A percentile compares a stretch with the other conserved stretches of the same genome.
Evolutionary conservation across 2,797 vertebrate genomes (phyloP).

Genomic region (Chiroxiphia lanceolata): DNA sequence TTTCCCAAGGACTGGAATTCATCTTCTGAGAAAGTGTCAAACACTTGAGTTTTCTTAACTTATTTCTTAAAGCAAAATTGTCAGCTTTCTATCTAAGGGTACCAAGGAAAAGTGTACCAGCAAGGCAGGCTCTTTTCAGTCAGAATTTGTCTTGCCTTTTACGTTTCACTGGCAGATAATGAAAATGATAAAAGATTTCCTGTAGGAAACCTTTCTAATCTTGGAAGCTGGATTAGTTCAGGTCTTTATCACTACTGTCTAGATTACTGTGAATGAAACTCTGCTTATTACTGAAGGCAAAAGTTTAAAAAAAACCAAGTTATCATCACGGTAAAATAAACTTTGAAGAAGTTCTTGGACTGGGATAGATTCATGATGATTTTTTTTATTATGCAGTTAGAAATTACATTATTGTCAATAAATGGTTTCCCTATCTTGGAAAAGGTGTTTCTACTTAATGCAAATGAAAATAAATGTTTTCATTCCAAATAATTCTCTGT

Average conservation of each 20-base stretch:
- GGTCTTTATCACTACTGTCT: background rate
- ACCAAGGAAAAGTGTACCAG: background rate
- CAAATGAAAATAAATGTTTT: background rate
- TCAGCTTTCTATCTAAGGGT: background rate
- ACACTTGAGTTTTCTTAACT: background rate
- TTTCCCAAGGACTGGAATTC: background rate
- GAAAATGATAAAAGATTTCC: background rate
- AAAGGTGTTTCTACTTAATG: background rate
- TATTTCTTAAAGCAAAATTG: background rate
- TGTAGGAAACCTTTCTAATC: background rate
- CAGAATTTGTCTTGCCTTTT: background rate
- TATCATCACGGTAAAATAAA: background rate
- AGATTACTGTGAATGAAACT: background rate
- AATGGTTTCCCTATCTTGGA: background rate
- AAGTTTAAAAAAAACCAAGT: background rate
- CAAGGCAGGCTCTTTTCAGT: background rate
- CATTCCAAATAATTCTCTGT: background rate
- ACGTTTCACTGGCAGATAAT: background rate
- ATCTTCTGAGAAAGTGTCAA: background rate
- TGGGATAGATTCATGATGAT: background rate
- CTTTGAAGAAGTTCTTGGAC: background rate
- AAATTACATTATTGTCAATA: background rate
- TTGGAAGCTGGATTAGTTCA: background rate
- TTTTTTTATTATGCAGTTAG: background rate
- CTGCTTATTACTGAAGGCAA: background rate